Base-by-base conservation (phyloP, 1,140 invertebrate species). In the Aporrectodea caliginosa region DNA sequence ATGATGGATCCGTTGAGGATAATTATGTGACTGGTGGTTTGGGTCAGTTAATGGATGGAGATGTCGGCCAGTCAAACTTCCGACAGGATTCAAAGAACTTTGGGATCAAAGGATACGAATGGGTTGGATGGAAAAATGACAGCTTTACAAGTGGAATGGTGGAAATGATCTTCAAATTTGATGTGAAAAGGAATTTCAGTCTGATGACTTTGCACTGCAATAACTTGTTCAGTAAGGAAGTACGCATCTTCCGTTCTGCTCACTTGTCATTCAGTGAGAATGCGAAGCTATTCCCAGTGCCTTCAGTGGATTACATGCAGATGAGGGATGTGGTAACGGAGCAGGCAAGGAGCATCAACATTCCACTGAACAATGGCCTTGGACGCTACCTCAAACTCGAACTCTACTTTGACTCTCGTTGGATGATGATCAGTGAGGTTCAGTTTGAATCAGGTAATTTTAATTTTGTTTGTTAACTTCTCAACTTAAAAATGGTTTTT, bases 401-500 rank as follows among this genome's bases (percentile, higher is more conserved):
- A 83, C 88, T 96, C 12, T 91, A 91, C 82, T 97, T 96, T 88
- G 92, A 93, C 6, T 91, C 93, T 1, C 90, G 92, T 76, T 97
- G 94, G 94, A 94, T 97, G 79, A 92, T 97, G 87, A 91, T 97
- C 83, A 95, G 94, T 87, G 95, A 97, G 89, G 90, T 96, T 73
- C 81, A 84, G 34, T 89, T 90, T 81, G 81, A 84, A n/a, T 88
- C 87, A 73, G 83, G 85, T 87, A 83, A 84, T 58, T 22, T 22
- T 58, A 58, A 58, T 6, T 58, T 58, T 22, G 43, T 58, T n/a
- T n/a, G n/a, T n/a, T n/a, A n/a, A n/a, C n/a, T n/a, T n/a, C n/a
- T n/a, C n/a, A n/a, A n/a, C n/a, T n/a, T n/a, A n/a, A n/a, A n/a
- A n/a, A n/a, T n/a, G n/a, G n/a, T n/a, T n/a, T n/a, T n/a, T n/a